Conservation (phyloP, 2,797 vertebrate species). For the Tolypeutes matacus region DNA sequence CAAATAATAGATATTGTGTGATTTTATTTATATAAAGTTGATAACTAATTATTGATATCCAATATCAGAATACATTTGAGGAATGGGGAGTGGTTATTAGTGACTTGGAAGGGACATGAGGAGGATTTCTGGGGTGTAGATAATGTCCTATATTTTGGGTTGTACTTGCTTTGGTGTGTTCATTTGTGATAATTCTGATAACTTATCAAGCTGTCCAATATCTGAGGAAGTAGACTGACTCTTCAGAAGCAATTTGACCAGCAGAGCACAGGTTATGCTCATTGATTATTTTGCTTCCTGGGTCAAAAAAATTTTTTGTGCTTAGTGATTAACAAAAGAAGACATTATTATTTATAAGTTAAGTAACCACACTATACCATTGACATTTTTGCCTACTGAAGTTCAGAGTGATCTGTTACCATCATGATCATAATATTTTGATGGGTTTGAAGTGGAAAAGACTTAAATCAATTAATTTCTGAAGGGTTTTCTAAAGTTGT, state of each 20-base stretch:
- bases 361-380: background rate
- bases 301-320: background rate
- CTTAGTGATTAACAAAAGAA: background rate
- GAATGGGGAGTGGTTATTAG: background rate
- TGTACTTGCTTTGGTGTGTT: background rate
- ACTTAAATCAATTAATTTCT: constrained; percentile 37
- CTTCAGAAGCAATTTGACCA: background rate
- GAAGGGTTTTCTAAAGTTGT: background rate
- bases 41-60: constrained; percentile 7
- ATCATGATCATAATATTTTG: background rate
- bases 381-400: background rate
- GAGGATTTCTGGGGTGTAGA: background rate
- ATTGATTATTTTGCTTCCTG: background rate
- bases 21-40: background rate
- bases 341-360: background rate
- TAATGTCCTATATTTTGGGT: background rate
- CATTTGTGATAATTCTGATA: constrained; percentile 14
- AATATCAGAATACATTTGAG: background rate
- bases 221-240: background rate
- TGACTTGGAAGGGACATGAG: background rate
- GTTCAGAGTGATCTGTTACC: background rate
- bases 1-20: background rate
- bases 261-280: background rate
- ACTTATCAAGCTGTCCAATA: background rate
- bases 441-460: background rate